Base-by-base conservation (phyloP, 1,140 invertebrate species). In the Pararge aegeria region DNA sequence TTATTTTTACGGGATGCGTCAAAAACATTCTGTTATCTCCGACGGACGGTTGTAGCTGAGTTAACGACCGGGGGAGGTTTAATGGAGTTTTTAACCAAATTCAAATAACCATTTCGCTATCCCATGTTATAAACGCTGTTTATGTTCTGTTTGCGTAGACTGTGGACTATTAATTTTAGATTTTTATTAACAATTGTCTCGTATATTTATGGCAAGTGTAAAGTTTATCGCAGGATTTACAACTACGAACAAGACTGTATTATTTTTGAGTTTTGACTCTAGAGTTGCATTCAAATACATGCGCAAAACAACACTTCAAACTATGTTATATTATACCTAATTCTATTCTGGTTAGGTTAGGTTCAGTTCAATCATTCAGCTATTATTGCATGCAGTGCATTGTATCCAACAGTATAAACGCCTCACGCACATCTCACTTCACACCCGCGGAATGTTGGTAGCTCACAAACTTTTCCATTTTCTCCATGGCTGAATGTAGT, bases 41-140 rank as follows among this genome's bases (percentile, higher is more conserved):
- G 24, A 38, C 20, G 4, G 21, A 7, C 15, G 15, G 20, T 20
- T 42, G 19, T 27, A 27, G 20, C 51, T 42, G 16, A 53, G 30
- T 53, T 38, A 20, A 37, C 18, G 34, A 16, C 20, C 37, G 15
- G 20, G 16, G 27, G 19, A 42, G 15, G 34, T 30, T 61, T 64
- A 50, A 64, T 54, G 24, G 55, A 57, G 5, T 46, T 53, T 24
- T 59, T 55, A 58, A 59, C 42, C 54, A 42, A 58, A 37, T 53
- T 58, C 55, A 60, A 67, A 69, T 66, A 66, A 68, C 61, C 60
- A 65, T 55, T 65, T 61, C 55, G 64, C 66, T 68, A 66, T 70
- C 62, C 57, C 66, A 66, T 50, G 66, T 73, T 66, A 77, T 77
- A 77, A 77, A 77, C 42, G 30, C 27, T 56, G 60, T 68, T 71